A percentile compares a stretch with the other conserved stretches of the same genome.
Evolutionary conservation across 2,888 invertebrate species (phyloP).

Genomic region (Epirrita christyi): DNA sequence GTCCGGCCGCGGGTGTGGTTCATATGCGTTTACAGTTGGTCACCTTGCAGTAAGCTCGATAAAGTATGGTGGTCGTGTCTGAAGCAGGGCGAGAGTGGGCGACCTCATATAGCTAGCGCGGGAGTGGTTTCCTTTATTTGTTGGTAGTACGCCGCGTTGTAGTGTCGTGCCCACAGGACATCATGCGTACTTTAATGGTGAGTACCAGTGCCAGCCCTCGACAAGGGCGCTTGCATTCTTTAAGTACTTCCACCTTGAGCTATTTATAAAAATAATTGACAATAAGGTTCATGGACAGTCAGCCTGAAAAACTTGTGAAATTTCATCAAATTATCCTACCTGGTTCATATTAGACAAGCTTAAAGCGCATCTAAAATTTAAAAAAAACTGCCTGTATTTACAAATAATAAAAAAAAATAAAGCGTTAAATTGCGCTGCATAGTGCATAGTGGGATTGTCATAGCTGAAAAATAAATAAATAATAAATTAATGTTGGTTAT

Average conservation of each 20-base stretch:
- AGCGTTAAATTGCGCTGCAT: no score
- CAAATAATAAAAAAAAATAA: no score
- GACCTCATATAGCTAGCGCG: slow-evolving; percentile 81
- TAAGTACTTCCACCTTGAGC: slow-evolving; percentile 36
- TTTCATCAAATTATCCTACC: no score
- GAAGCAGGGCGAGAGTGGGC: slow-evolving; percentile 81
- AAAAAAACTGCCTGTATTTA: no score
- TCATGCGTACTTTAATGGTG: slow-evolving; percentile 79
- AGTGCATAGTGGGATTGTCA: no score
- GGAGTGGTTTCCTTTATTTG: slow-evolving; percentile 81
- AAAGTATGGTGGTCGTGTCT: slow-evolving; percentile 79
- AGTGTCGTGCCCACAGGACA: slow-evolving; percentile 77
- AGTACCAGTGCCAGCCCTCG: slow-evolving; percentile 56
- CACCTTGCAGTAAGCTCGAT: slow-evolving; percentile 68
- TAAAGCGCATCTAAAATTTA: no score
- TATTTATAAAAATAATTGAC: slow-evolving; percentile 20
- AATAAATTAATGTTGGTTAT: no score
- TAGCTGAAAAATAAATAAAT: no score
- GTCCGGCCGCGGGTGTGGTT: slow-evolving; percentile 43
- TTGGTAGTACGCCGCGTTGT: slow-evolving; percentile 74
- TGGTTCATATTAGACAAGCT: no score
- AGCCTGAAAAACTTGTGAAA: slow-evolving; percentile 4
- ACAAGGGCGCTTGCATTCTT: slow-evolving; percentile 52
- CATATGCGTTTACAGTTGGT: slow-evolving; percentile 68
- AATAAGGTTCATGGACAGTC: slow-evolving; percentile 10